Conservation (phyloP, 2,888 invertebrate species). For the Drosophila mettleri region DNA sequence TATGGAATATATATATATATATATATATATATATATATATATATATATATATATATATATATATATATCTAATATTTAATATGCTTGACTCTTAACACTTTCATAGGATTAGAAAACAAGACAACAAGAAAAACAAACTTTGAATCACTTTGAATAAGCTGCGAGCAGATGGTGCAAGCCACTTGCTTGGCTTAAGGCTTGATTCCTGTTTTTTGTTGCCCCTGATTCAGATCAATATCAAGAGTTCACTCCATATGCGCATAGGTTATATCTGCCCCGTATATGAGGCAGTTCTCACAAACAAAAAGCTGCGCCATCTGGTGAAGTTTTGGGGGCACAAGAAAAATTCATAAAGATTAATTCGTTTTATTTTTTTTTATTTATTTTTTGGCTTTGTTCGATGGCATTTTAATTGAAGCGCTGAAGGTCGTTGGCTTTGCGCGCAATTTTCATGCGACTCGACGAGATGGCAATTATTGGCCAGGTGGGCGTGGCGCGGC, state of each 20-base stretch:
- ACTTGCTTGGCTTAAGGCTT: no score
- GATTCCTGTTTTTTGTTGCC: no score
- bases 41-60: no score
- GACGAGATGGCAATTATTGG: conserved; percentile 18
- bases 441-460: not conserved
- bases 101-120: no score
- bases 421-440: conserved; percentile 59
- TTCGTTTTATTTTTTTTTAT: conserved; percentile 47
- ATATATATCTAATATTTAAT: no score
- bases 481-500: conserved; percentile 46
- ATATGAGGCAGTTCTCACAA: not conserved
- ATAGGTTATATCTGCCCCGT: not conserved
- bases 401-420: conserved; percentile 71
- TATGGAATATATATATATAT: no score
- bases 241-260: not conserved
- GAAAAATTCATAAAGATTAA: conserved; percentile 60
- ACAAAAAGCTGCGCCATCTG: conserved; percentile 24
- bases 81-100: no score
- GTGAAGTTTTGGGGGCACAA: conserved; percentile 17
- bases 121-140: no score
- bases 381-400: conserved; percentile 20
- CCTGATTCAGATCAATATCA: no score
- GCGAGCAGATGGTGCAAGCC: no score
- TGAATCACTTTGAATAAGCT: no score
- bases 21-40: no score